These are phyloP conservation scores for Peromyscus polionotus DNA, from an alignment of 2,113 vertebrate species.

Conservation along the genomic window DNA sequence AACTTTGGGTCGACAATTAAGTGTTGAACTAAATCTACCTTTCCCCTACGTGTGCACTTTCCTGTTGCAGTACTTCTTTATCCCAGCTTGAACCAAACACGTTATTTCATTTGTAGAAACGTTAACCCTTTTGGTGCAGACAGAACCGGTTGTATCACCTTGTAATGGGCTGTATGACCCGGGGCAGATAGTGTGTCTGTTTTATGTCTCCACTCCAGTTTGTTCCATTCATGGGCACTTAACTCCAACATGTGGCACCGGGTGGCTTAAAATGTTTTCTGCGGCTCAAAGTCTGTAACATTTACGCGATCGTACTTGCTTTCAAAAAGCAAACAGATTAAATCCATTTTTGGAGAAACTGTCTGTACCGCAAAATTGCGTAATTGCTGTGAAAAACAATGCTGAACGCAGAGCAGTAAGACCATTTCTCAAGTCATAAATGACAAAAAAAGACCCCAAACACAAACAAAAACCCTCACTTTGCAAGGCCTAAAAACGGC, in stretches of 20 bases:
- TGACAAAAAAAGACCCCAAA: not conserved
- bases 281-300: not conserved
- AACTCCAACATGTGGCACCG: not conserved
- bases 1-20: not conserved
- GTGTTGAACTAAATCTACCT: not conserved
- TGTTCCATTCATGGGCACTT: not conserved
- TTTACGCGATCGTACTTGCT: not conserved
- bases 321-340: not conserved
- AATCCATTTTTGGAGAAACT: not conserved
- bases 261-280: slow-evolving; percentile 21
- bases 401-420: not conserved
- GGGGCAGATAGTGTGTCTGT: not conserved
- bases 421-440: not conserved
- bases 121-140: not conserved
- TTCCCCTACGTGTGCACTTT: not conserved
- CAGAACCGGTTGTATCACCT: not conserved
- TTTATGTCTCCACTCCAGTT: not conserved
- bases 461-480: not conserved
- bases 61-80: not conserved
- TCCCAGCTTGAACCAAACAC: not conserved
- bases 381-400: not conserved
- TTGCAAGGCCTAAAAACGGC: not conserved
- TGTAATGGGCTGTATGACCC: not conserved
- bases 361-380: not conserved
- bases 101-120: not conserved